These are phyloP conservation scores for Tenthredo notha DNA, from an alignment of 2,888 invertebrate genomes.

Conservation along the genomic window DNA sequence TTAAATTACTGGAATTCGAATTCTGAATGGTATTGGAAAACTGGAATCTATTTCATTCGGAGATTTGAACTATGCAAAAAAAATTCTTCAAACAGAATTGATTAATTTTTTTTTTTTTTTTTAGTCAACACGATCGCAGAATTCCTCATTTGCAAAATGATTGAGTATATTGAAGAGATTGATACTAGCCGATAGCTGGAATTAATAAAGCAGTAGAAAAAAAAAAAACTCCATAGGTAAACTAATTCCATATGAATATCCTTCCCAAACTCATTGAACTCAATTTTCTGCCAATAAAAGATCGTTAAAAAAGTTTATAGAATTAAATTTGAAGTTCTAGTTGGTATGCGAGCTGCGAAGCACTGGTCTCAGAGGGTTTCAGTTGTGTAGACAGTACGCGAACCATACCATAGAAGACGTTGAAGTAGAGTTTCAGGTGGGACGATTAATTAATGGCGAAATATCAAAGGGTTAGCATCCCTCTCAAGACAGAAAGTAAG, in stretches of 20 bases:
- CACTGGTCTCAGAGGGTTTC: not conserved
- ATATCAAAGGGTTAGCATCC: slow-evolving; percentile 40
- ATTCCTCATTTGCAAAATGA: not conserved
- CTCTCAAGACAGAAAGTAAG: not conserved
- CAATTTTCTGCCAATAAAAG: not conserved
- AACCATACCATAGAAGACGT: not conserved
- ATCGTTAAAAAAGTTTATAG: not conserved
- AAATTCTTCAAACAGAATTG: not conserved
- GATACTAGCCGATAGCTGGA: not conserved
- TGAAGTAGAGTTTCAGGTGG: not conserved
- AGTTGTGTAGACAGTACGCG: not conserved
- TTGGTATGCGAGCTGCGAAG: not conserved
- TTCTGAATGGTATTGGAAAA: not conserved
- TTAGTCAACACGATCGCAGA: not conserved
- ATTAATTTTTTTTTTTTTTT: too few species aligned
- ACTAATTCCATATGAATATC: not conserved
- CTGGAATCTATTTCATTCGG: not conserved
- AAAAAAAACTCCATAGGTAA: too few species aligned
- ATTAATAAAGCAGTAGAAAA: too few species aligned
- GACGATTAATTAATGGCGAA: slow-evolving; percentile 39
- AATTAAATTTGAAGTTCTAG: not conserved
- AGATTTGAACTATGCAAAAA: not conserved
- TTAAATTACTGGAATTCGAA: too few species aligned
- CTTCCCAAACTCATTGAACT: too few species aligned
- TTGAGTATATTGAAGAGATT: not conserved